Base-by-base conservation (phyloP, 2,797 vertebrate genomes). In the Acanthurus lineatus region DNA sequence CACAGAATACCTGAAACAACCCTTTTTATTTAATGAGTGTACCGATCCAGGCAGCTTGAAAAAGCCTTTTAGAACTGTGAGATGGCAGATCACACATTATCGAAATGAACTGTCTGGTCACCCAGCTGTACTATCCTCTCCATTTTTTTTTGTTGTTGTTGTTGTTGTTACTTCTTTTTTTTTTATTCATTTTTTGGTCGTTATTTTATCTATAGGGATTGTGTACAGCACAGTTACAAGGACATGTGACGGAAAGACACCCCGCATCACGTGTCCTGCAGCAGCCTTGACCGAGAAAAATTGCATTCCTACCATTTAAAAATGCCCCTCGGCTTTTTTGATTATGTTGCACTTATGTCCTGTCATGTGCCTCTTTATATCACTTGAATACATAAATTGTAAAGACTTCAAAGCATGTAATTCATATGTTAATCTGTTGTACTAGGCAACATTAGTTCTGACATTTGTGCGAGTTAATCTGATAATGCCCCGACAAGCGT, bases 231-330 rank as follows among this genome's bases (percentile, higher is more conserved):
- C 61, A 76, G 45, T 47, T 61, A 51, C 58, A 65, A 65, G 60
- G 53, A 40, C 90, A 92, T 85, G 86, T 90, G 89, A 90, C 70
- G 57, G 66, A 69, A 51, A 77, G 73, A 6, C 60, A 67, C 16
- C 35, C 38, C 1, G 14, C 60, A 81, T 82, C 77, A 90, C 66
- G 64, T 82, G 82, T 84, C 71, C 78, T 28, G 61, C 77, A 73
- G 64, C 69, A 77, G 59, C 71, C 59, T 77, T 71, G 69, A 89
- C 87, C 86, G 28, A 78, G 78, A 83, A 71, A 74, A 88, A 92
- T 69, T 48, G 22, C 76, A 88, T 88, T 78, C 79, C 89, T 63
- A 69, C 53, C 73, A 77, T 76, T 81, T 77, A 58, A 78, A 89
- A 74, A 76, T 79, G 77, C 82, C 72, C 79, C 25, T 71, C 1